Evolutionary conservation across 2,797 vertebrate species (phyloP).

Genomic region (Acipenser oxyrinchus): DNA sequence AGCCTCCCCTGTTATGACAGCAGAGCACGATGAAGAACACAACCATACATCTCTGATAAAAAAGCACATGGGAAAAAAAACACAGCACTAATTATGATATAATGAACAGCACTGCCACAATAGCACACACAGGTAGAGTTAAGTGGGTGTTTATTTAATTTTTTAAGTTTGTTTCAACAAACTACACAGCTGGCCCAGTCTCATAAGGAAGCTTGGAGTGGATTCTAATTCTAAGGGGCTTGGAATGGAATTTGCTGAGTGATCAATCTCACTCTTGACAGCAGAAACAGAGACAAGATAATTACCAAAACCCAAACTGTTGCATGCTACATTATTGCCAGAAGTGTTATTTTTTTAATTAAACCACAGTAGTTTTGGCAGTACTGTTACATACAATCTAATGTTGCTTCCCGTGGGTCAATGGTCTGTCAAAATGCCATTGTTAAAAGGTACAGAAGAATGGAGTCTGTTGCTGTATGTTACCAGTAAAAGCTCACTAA

Average conservation of each 20-base stretch:
- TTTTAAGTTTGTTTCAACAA: conserved; percentile 1
- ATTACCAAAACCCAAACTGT: neutral
- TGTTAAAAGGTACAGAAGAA: no score
- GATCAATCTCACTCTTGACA: conserved; percentile 10
- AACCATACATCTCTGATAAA: no score
- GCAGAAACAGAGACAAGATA: neutral
- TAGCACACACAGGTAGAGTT: neutral
- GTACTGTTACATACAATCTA: no score
- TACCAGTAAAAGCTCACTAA: no score
- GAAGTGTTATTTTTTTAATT: no score
- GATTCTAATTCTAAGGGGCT: neutral
- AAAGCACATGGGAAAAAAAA: neutral
- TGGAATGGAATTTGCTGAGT: conserved; percentile 9
- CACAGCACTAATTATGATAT: neutral
- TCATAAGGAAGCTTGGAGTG: neutral
- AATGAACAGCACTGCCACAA: neutral
- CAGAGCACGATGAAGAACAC: no score
- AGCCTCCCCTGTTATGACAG: no score
- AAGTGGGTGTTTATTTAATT: neutral
- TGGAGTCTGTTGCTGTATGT: no score
- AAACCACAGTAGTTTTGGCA: no score
- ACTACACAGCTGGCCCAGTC: neutral
- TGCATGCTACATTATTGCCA: no score
- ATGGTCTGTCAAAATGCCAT: no score
- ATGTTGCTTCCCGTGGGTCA: no score